Percentiles rank a stretch among this genome's conserved stretches.
Conservation (phyloP, 1,140 invertebrate genomes). For the Trichoplusia ni region DNA sequence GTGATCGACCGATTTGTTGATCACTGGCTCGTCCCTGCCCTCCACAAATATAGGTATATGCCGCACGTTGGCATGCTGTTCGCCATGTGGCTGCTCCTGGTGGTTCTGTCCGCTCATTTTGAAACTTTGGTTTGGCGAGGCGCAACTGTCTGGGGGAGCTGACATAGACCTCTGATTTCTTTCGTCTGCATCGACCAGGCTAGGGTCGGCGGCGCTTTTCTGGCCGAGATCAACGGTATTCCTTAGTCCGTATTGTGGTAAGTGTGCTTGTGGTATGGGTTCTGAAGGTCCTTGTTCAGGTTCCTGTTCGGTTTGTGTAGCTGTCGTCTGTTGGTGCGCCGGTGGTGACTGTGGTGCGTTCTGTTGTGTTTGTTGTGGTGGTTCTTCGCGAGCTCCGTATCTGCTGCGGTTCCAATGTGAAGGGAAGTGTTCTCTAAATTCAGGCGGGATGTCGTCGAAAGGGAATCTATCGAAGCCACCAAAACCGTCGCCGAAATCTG, state of each 20-base stretch:
- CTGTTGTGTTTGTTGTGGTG: constrained; percentile 43
- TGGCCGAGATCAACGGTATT: constrained; percentile 90
- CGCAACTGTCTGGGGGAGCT: constrained; percentile 83
- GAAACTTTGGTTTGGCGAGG: constrained; percentile 54
- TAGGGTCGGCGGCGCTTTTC: constrained; percentile 83
- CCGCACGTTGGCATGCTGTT: constrained; percentile 82
- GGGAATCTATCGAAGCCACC: constrained; percentile 82
- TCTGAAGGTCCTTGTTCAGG: constrained; percentile 52
- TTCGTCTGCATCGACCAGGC: constrained; percentile 79
- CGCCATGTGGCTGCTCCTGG: constrained; percentile 57
- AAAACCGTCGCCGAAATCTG: constrained; percentile 75
- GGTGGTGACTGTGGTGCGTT: constrained; percentile 50
- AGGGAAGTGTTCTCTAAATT: constrained; percentile 83
- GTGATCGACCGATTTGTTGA: constrained; percentile 82
- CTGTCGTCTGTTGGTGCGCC: constrained; percentile 66
- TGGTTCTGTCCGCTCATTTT: constrained; percentile 73
- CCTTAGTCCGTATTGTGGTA: constrained; percentile 87
- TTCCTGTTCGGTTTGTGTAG: constrained; percentile 79
- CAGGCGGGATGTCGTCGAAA: constrained; percentile 83
- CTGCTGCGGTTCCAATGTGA: constrained; percentile 78
- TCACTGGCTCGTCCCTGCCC: constrained; percentile 88
- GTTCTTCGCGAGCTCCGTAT: constrained; percentile 66
- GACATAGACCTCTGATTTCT: constrained; percentile 86
- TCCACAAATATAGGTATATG: constrained; percentile 95
- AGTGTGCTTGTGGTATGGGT: constrained; percentile 49